phyloP scores from a whole-genome alignment of 2,113 vertebrate species.

The Anhinga anhinga region DNA sequence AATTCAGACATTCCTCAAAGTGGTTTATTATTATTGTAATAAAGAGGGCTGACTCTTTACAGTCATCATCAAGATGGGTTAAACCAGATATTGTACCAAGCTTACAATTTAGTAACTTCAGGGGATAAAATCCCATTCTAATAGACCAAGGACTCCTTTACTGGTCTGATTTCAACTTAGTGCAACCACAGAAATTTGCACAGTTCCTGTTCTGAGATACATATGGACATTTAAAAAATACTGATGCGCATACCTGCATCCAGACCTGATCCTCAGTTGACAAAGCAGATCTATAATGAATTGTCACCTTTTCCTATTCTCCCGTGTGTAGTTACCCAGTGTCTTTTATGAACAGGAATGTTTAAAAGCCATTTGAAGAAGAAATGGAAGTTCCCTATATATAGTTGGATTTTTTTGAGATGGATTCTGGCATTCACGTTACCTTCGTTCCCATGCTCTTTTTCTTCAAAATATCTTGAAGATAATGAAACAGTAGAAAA shows the following conservation, averaged over 20 bases:
- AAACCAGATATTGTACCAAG: neutral
- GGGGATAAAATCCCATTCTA: neutral
- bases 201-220: neutral
- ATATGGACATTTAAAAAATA: neutral
- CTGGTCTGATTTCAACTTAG: neutral
- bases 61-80: neutral
- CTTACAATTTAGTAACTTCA: neutral
- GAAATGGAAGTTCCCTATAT: neutral
- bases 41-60: neutral
- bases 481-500: neutral
- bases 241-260: neutral
- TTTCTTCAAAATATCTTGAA: neutral
- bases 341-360: neutral
- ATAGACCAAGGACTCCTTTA: neutral
- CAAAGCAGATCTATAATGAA: neutral
- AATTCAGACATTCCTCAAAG: neutral
- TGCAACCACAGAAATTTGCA: neutral
- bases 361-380: neutral
- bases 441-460: neutral
- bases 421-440: neutral
- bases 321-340: neutral
- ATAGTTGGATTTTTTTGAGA: neutral
- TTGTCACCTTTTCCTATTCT: neutral
- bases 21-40: neutral
- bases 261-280: neutral